phyloP scores from a whole-genome alignment of 1,140 invertebrate species.

The Sarcophaga peregrina region DNA sequence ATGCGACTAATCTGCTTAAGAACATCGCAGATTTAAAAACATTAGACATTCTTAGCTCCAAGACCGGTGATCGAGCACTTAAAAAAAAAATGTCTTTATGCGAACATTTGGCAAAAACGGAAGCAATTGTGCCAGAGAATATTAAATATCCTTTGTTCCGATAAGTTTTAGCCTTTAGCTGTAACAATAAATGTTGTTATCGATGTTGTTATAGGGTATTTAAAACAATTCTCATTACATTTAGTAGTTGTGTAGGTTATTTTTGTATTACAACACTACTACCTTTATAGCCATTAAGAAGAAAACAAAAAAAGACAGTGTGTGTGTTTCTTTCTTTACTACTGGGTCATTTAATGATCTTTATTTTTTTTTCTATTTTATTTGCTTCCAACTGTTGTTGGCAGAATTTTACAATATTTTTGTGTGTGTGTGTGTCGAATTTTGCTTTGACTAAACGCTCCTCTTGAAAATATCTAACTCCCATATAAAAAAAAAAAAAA shows the following conservation, averaged over 20 bases:
- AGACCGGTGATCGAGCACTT: no score
- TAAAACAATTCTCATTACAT: neutral
- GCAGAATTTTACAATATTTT: neutral
- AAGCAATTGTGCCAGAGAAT: no score
- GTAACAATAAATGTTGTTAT: no score
- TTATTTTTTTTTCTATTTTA: neutral
- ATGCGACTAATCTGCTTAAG: no score
- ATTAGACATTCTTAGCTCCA: no score
- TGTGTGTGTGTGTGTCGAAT: neutral
- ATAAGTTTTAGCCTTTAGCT: no score
- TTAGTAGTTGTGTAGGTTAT: neutral
- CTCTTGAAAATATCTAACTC: neutral
- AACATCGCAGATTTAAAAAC: no score
- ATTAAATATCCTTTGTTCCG: no score
- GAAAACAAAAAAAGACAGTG: neutral
- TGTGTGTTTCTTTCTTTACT: neutral
- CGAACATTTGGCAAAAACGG: no score
- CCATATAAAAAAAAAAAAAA: neutral
- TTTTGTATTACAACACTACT: neutral
- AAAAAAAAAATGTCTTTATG: no score
- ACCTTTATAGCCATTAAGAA: neutral
- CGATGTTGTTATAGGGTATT: no score
- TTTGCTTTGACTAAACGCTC: neutral
- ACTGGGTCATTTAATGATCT: conserved; percentile 13
- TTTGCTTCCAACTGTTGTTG: no score